Percentiles rank a stretch among this genome's conserved stretches.
Conservation (phyloP, 2,888 invertebrate genomes). For the Charanyca ferruginea region DNA sequence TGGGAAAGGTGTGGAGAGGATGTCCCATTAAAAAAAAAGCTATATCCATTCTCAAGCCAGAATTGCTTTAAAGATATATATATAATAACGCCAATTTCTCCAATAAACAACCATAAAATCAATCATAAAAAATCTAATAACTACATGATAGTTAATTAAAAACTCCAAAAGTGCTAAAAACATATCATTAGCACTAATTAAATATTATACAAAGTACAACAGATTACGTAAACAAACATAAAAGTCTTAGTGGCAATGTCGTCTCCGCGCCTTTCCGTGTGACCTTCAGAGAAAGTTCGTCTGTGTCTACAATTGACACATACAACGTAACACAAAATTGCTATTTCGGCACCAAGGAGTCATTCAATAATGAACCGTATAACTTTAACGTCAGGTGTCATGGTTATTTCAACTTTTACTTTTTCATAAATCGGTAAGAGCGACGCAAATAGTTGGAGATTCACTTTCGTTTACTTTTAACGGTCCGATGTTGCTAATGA, state of each 20-base stretch:
- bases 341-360: conserved; percentile 50
- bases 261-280: conserved; percentile 67
- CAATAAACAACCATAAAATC: conserved; percentile 9
- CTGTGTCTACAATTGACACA: conserved; percentile 72
- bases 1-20: too few relatives aligned
- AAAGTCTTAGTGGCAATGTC: conserved; percentile 31
- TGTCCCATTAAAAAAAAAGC: too few relatives aligned
- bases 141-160: conserved; percentile 18
- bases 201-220: conserved; percentile 23
- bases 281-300: conserved; percentile 87
- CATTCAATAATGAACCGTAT: conserved; percentile 71
- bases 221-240: conserved; percentile 54
- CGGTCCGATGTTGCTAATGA: conserved; percentile 25
- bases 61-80: not conserved
- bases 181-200: conserved; percentile 33
- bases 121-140: not conserved
- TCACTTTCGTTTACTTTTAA: conserved; percentile 76
- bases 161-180: conserved; percentile 16
- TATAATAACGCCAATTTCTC: conserved; percentile 13
- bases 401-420: conserved; percentile 72
- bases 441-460: conserved; percentile 71
- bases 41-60: not conserved
- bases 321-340: conserved; percentile 76
- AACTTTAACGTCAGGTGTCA: conserved; percentile 59
- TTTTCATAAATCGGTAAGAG: conserved; percentile 74